Percentiles rank a stretch among this genome's conserved stretches.
Evolutionary conservation across 64 coral and sea anemone genomes (phyloP).

Genomic region (Anthopleura sola): DNA sequence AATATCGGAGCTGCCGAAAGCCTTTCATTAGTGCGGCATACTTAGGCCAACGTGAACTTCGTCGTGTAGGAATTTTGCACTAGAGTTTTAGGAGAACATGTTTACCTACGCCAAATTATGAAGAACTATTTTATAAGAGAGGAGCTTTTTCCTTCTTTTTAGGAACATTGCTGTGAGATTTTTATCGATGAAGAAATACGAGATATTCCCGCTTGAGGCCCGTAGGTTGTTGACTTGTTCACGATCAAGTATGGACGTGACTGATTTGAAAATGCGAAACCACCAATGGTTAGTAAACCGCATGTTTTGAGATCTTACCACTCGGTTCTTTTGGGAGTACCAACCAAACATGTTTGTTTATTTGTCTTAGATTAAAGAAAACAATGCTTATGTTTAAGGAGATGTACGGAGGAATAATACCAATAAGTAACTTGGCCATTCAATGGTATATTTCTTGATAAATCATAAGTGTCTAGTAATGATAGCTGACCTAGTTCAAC

Average conservation of each 20-base stretch:
- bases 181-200: neutral
- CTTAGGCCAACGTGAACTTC: neutral
- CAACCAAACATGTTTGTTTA: neutral
- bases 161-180: neutral
- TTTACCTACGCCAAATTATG: neutral
- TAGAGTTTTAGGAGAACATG: neutral
- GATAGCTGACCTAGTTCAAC: neutral
- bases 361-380: neutral
- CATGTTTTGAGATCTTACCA: neutral
- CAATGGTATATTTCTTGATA: neutral
- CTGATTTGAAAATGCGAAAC: neutral
- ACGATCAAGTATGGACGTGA: neutral
- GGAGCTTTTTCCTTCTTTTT: neutral
- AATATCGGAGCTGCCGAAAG: neutral
- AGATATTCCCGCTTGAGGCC: neutral
- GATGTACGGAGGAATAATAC: neutral
- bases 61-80: neutral
- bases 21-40: neutral
- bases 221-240: neutral
- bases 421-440: neutral
- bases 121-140: neutral
- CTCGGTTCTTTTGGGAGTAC: neutral
- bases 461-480: neutral
- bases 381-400: neutral
- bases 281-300: neutral